Conservation (phyloP, 2,797 vertebrate genomes). For the Sarcoramphus papa region DNA sequence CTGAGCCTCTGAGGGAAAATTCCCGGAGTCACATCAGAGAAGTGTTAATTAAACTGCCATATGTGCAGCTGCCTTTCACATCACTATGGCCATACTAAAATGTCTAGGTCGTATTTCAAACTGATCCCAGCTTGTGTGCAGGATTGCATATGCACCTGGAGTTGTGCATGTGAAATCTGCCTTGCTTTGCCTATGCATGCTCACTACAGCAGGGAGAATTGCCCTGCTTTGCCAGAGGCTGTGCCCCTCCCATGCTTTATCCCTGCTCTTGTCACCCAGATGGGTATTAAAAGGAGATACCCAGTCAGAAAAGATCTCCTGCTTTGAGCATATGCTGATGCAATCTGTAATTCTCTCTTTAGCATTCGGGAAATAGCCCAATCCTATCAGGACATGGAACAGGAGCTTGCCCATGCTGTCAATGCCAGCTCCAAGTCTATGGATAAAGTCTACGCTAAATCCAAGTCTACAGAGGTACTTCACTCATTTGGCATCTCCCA, state of each 20-base stretch:
- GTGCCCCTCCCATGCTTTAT: neutral
- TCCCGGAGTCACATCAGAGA: neutral
- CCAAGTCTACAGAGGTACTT: slow-evolving; percentile 84
- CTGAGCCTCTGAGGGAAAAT: neutral
- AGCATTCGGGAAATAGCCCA: slow-evolving; percentile 94
- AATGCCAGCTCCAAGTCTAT: slow-evolving; percentile 96
- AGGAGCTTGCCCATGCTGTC: slow-evolving; percentile 95
- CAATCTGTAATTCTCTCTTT: slow-evolving; percentile 4
- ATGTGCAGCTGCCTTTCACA: neutral
- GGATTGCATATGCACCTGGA: neutral
- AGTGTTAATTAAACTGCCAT: neutral
- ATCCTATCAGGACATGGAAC: slow-evolving; percentile 88
- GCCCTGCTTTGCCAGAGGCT: neutral
- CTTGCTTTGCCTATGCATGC: neutral
- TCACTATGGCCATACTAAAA: neutral
- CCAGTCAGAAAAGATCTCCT: neutral
- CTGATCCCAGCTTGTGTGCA: neutral
- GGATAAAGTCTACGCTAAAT: slow-evolving; percentile 90
- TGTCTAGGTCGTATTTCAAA: neutral
- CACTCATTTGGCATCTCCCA: neutral
- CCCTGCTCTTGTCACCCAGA: neutral
- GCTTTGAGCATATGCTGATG: neutral
- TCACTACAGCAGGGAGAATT: neutral
- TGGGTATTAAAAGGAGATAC: neutral
- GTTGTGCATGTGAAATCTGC: neutral